These are phyloP conservation scores for Caenorhabditis auriculariae DNA, from an alignment of 2,888 invertebrate genomes.

Conservation along the genomic window DNA sequence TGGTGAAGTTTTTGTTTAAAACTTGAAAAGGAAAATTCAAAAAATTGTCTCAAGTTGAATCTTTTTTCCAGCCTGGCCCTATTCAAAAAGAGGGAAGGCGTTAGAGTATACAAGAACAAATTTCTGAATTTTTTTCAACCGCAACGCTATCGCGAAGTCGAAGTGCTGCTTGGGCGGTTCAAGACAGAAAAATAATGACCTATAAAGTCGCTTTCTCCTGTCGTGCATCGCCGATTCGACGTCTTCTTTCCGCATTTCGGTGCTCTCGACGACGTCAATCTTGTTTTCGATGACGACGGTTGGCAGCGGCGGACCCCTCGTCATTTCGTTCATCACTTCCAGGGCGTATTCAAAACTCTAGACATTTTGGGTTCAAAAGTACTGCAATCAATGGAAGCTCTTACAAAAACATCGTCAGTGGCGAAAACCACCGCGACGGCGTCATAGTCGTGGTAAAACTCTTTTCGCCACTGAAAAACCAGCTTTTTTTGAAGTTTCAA, in stretches of 20 bases:
- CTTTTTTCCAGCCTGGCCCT: no score
- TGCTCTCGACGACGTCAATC: constrained; percentile 29
- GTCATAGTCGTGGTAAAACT: constrained; percentile 11
- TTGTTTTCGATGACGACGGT: constrained; percentile 34
- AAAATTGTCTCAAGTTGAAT: no score
- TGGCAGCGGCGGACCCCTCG: constrained; percentile 14
- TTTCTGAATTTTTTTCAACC: not conserved
- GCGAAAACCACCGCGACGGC: constrained; percentile 32
- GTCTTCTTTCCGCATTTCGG: constrained; percentile 15
- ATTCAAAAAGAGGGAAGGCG: no score
- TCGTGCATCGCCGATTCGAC: constrained; percentile 25
- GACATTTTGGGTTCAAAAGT: constrained; percentile 2
- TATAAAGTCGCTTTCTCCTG: constrained; percentile 25
- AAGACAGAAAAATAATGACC: no score
- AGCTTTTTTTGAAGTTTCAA: no score
- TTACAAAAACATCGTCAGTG: constrained; percentile 25
- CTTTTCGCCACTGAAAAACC: constrained; percentile 7
- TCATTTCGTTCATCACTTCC: constrained; percentile 24
- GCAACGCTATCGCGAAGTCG: no score
- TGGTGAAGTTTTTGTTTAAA: no score
- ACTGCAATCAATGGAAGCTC: not conserved
- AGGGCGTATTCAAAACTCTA: constrained; percentile 36
- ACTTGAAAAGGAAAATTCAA: no score
- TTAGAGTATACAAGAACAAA: no score
- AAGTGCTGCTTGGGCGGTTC: no score